Evolutionary conservation across 2,888 invertebrate species (phyloP).

Genomic region (Ochlodes sylvanus): DNA sequence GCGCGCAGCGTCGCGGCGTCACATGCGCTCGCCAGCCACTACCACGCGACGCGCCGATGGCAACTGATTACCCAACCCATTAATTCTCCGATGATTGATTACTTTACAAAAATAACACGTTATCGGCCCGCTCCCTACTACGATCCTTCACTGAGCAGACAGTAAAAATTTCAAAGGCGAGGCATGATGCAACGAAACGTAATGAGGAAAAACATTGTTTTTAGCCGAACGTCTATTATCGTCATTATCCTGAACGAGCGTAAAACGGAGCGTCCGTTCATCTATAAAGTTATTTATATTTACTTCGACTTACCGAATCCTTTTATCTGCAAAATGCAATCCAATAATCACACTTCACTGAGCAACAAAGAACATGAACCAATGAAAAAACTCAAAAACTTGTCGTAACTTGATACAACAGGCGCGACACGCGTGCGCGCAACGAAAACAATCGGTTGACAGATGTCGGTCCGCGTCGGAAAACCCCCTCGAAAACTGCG

Average conservation of each 20-base stretch:
- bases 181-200: slow-evolving; percentile 44
- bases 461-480: slow-evolving; percentile 76
- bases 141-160: slow-evolving; percentile 8
- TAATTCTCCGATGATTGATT: slow-evolving; percentile 32
- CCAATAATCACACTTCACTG: slow-evolving; percentile 71
- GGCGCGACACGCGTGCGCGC: slow-evolving; percentile 75
- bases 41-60: slow-evolving; percentile 48
- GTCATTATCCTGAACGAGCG: slow-evolving; percentile 25
- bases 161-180: slow-evolving; percentile 26
- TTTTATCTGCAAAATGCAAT: slow-evolving; percentile 67
- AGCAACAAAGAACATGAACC: slow-evolving; percentile 56
- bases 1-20: slow-evolving; percentile 73
- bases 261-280: neutral
- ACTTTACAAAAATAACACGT: slow-evolving; percentile 26
- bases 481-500: slow-evolving; percentile 79
- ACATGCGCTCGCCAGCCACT: slow-evolving; percentile 53
- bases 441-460: slow-evolving; percentile 75
- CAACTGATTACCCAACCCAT: slow-evolving; percentile 39
- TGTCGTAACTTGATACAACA: slow-evolving; percentile 76
- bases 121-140: slow-evolving; percentile 9
- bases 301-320: slow-evolving; percentile 64
- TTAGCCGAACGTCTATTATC: slow-evolving; percentile 25
- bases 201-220: slow-evolving; percentile 44
- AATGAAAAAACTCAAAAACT: slow-evolving; percentile 62
- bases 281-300: slow-evolving; percentile 9